Evolutionary conservation across 64 coral and sea anemone species (phyloP).

Genomic region (Orbicella faveolata): DNA sequence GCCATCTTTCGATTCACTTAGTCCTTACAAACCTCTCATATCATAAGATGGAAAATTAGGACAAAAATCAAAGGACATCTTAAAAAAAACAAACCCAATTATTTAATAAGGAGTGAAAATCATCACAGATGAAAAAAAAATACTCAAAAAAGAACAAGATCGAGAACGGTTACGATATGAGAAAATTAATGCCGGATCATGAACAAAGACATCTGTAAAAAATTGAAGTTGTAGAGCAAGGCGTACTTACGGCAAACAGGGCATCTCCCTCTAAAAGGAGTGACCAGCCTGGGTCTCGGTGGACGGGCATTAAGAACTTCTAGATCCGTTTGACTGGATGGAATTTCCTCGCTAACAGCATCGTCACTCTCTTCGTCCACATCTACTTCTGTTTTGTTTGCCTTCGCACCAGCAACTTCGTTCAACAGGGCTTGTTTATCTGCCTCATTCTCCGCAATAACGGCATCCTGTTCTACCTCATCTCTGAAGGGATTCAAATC

Average conservation of each 20-base stretch:
- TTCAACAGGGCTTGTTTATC: conserved; percentile 7
- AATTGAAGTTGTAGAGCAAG: too few relatives aligned
- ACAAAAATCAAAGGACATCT: too few relatives aligned
- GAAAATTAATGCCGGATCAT: too few relatives aligned
- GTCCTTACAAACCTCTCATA: too few relatives aligned
- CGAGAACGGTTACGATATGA: too few relatives aligned
- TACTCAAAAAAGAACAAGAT: too few relatives aligned
- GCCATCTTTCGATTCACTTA: too few relatives aligned
- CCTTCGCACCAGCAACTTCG: background rate
- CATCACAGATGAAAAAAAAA: too few relatives aligned
- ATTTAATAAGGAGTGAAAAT: too few relatives aligned
- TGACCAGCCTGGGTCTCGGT: conserved; percentile 1
- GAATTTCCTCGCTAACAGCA: background rate
- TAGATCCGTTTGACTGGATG: background rate
- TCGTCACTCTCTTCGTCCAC: background rate
- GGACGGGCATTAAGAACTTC: conserved; percentile 12
- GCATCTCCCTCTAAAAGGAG: conserved; percentile 41
- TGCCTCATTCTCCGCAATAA: conserved; percentile 21
- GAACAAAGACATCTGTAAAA: too few relatives aligned
- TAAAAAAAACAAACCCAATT: too few relatives aligned
- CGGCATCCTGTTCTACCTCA: conserved; percentile 35
- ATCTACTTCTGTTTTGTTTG: background rate
- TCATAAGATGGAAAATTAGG: too few relatives aligned
- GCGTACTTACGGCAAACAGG: conserved; percentile 39
- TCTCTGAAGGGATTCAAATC: conserved; percentile 16